Evolutionary conservation across 2,888 invertebrate genomes (phyloP), one percentile per base, ranked within the genome.

Genomic region (Cheilosia vulpina): DNA sequence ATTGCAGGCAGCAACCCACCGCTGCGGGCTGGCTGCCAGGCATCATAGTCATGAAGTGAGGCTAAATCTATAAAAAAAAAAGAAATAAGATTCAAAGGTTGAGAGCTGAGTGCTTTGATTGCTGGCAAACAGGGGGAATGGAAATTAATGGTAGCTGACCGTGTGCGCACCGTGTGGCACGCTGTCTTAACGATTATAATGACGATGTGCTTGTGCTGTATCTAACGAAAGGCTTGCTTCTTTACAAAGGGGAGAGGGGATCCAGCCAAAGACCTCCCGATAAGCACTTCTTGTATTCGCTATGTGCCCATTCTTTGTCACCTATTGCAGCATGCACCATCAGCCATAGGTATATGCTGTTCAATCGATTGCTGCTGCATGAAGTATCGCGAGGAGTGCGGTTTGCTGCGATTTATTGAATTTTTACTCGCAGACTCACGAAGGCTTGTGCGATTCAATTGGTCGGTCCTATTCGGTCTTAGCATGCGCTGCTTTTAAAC

Each of bases 131-230:
- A 73, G 72, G 68, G 66, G 73, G 50, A 83, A 72, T 65, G 73
- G 69, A 73, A 79, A 73, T 79, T 73, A 79, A 83, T 83, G 73
- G 78, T 69, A 79, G 73, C 83, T 83, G 73, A 79, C 79, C 79
- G 83, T 69, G 79, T 45, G 83, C 83, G 63, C 79, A 69, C 79
- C 63, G 78, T 68, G 78, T 79, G 83, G 79, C 83, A 83, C 79
- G 79, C 83, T 78, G 79, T 73, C 68, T 73, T 78, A 73, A 75
- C 78, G 68, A 83, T 79, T 73, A 79, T 69, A 58, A 79, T 65
- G 60, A 73, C 79, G 68, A 68, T 73, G 68, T 69, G 69, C 68
- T 77, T 66, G 60, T 65, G 50, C 65, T 60, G 52, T 41, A 17
- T 60, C 34, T 38, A 53, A 38, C 24, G 17, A 41, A 50, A 31